phyloP scores from a whole-genome alignment of 2,113 vertebrate genomes.

The Tupaia tana region DNA sequence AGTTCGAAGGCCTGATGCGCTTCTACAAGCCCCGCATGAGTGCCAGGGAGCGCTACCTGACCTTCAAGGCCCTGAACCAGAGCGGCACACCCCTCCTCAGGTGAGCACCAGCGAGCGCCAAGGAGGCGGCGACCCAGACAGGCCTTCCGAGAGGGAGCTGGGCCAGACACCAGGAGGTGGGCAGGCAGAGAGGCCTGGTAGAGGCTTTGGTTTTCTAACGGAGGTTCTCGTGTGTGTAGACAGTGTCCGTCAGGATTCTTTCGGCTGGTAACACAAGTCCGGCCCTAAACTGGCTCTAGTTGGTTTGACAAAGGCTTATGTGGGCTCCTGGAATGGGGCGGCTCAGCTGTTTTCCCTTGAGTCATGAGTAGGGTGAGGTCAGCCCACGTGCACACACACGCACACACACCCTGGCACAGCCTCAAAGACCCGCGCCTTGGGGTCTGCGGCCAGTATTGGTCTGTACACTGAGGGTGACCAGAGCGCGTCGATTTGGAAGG shows the following conservation, averaged over 20 bases:
- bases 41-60: constrained; percentile 94
- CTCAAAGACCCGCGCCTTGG: rapidly evolving
- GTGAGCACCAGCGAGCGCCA: constrained; percentile 81
- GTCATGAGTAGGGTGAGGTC: background rate
- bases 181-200: background rate
- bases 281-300: background rate
- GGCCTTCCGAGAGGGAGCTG: background rate
- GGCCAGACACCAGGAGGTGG: background rate
- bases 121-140: no score
- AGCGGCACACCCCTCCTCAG: constrained; percentile 91
- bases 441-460: background rate
- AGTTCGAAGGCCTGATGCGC: constrained; percentile 96
- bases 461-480: background rate
- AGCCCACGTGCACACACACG: no score
- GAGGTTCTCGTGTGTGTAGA: background rate
- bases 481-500: background rate
- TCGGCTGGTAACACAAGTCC: background rate
- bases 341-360: background rate
- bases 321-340: background rate
- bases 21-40: constrained; percentile 96
- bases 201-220: background rate
- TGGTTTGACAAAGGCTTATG: background rate
- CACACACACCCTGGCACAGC: no score
- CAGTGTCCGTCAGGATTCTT: background rate
- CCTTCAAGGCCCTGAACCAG: constrained; percentile 95